These are phyloP conservation scores for Plagodis dolabraria DNA, from an alignment of 2,888 invertebrate genomes.

Conservation along the genomic window DNA sequence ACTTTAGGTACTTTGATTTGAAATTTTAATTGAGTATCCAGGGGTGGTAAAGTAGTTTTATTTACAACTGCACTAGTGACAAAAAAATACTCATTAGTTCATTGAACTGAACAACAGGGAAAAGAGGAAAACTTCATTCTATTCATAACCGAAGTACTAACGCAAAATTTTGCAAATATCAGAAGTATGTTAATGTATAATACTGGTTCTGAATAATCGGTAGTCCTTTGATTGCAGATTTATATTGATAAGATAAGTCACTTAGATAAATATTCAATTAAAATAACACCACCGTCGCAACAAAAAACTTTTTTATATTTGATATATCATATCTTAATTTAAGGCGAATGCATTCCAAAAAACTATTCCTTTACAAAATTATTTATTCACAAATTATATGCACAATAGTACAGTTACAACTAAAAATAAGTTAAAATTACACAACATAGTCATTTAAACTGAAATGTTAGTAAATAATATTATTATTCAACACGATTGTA, in stretches of 20 bases:
- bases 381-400: slow-evolving; percentile 37
- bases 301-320: not conserved
- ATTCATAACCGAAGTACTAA: no score
- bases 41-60: no score
- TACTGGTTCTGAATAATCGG: not conserved
- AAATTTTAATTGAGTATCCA: no score
- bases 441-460: slow-evolving; percentile 22
- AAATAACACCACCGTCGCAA: not conserved
- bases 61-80: no score
- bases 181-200: no score
- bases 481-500: slow-evolving; percentile 16
- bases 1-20: no score
- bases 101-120: no score
- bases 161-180: no score
- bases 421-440: slow-evolving; percentile 31
- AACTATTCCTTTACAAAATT: slow-evolving; percentile 8
- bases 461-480: slow-evolving; percentile 17
- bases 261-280: slow-evolving; percentile 8
- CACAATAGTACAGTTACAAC: slow-evolving; percentile 34
- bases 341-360: no score
- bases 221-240: not conserved
- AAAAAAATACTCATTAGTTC: no score
- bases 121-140: no score
- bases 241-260: not conserved
- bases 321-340: no score